Evolutionary conservation across 2,113 vertebrate species (phyloP), one percentile per base, ranked within the genome.

Genomic region (Hydrochoerus hydrochaeris): DNA sequence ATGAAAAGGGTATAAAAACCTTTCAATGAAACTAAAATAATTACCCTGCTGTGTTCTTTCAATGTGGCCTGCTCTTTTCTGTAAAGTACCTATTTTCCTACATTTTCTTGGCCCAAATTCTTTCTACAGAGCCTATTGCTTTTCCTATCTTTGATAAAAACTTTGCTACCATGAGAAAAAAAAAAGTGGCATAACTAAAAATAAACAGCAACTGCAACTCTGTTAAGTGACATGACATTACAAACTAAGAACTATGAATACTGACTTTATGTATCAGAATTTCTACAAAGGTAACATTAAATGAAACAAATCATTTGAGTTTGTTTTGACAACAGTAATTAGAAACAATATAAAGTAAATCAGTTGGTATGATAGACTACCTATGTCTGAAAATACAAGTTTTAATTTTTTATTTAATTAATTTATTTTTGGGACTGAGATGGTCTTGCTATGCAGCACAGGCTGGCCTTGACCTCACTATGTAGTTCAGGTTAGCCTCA

Each of bases 191-290:
- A 69, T 49, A 90, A 80, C 9, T 14, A 60, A 80, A 90, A 69
- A 80, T n/a, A 85, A 19, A 44, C 11, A 67, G 22, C 8, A 67
- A 67, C 4, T 84, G 73, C 30, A 49, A 38, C 85, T 90, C 26
- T 85, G 20, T 35, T 67, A 69, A 90, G 49, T n/a, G 90, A 91
- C 54, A 35, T 91, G 41, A 62, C 41, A 60, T 95, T 71, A 81
- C 3, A 84, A n/a, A 84, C 44, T 65, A 28, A 77, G 52, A 24
- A 77, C 58, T 24, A 54, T 65, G 78, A 38, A 81, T 58, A 20
- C 5, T 41, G 38, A 30, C 63, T 62, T 62, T 58, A 54, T 69
- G 16, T 71, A 30, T 24, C 54, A 26, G n/a, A 63, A 89, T 54
- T 20, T 89, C 44, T 63, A 14, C 52, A 54, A 94, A 89, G 10